phyloP scores from a whole-genome alignment of 2,113 vertebrate genomes.

The Pedionomus torquatus region DNA sequence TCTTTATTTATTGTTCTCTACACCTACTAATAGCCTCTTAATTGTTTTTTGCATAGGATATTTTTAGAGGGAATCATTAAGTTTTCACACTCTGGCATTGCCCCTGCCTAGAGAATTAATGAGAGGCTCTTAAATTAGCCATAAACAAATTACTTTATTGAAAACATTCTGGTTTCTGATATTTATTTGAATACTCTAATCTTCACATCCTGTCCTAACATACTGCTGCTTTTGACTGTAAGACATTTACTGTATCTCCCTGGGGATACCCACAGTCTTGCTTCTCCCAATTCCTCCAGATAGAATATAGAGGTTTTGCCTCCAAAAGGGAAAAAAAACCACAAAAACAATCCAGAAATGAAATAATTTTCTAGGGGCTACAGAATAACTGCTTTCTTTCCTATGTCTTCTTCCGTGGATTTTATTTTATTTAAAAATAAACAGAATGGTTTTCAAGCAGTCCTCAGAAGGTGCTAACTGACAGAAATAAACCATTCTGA shows the following conservation, averaged over 20 bases:
- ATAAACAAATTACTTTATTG: not conserved
- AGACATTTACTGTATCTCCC: not conserved
- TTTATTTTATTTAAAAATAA: too few species aligned
- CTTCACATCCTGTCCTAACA: not conserved
- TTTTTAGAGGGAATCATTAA: slow-evolving; percentile 37
- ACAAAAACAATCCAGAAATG: too few species aligned
- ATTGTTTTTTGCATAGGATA: slow-evolving; percentile 55
- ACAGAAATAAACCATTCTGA: too few species aligned
- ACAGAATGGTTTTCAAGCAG: too few species aligned
- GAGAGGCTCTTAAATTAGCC: slow-evolving; percentile 4
- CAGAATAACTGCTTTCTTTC: too few species aligned
- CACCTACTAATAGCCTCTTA: slow-evolving; percentile 60
- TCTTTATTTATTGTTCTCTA: slow-evolving; percentile 68
- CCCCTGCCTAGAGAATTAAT: slow-evolving; percentile 35
- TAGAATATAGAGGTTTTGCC: too few species aligned
- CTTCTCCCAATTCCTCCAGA: too few species aligned
- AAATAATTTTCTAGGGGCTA: too few species aligned
- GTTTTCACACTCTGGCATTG: slow-evolving; percentile 25
- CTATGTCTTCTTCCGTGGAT: too few species aligned
- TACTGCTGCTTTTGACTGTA: not conserved
- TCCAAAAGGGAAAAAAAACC: too few species aligned
- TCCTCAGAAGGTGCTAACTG: too few species aligned
- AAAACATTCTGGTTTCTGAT: not conserved
- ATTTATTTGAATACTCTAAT: not conserved
- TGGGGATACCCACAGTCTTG: not conserved